Percentiles rank a stretch among this genome's conserved stretches.
Conservation (phyloP, 2,888 invertebrate species). For the Malthinus flaveolus region DNA sequence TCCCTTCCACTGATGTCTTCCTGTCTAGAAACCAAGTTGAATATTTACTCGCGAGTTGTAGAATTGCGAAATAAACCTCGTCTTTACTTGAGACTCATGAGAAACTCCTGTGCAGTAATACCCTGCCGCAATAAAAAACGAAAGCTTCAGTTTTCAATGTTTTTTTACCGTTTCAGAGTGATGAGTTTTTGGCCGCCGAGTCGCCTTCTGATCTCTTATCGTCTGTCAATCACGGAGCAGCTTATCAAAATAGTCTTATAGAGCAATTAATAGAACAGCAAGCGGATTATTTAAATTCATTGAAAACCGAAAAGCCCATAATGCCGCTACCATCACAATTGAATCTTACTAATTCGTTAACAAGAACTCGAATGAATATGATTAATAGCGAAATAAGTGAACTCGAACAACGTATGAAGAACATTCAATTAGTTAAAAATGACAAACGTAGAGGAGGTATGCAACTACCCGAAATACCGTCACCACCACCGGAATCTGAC, state of each 20-base stretch:
- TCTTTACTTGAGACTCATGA: no score
- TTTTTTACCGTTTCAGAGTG: slow-evolving; percentile 40
- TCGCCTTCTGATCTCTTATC: slow-evolving; percentile 39
- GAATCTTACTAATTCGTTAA: slow-evolving; percentile 48
- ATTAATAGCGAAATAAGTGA: slow-evolving; percentile 60
- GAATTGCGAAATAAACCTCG: no score
- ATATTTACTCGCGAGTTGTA: no score
- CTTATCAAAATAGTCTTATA: slow-evolving; percentile 58
- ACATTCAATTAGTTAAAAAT: slow-evolving; percentile 59
- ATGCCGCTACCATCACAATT: slow-evolving; percentile 49
- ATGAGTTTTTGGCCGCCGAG: slow-evolving; percentile 44
- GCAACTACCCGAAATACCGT: slow-evolving; percentile 45
- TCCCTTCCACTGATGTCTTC: no score
- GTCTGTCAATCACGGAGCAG: slow-evolving; percentile 44
- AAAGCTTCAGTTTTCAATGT: no score
- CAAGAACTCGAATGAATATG: slow-evolving; percentile 50
- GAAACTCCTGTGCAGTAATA: no score
- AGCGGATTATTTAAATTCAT: slow-evolving; percentile 36
- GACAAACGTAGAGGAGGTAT: slow-evolving; percentile 45
- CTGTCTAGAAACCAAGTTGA: no score
- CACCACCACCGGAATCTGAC: slow-evolving; percentile 53
- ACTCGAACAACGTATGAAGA: slow-evolving; percentile 63
- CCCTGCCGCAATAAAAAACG: no score
- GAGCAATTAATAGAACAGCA: slow-evolving; percentile 56
- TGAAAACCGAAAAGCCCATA: slow-evolving; percentile 45